These are phyloP conservation scores for Lasioglossum lativentre DNA, from an alignment of 2,888 invertebrate genomes.

Conservation along the genomic window DNA sequence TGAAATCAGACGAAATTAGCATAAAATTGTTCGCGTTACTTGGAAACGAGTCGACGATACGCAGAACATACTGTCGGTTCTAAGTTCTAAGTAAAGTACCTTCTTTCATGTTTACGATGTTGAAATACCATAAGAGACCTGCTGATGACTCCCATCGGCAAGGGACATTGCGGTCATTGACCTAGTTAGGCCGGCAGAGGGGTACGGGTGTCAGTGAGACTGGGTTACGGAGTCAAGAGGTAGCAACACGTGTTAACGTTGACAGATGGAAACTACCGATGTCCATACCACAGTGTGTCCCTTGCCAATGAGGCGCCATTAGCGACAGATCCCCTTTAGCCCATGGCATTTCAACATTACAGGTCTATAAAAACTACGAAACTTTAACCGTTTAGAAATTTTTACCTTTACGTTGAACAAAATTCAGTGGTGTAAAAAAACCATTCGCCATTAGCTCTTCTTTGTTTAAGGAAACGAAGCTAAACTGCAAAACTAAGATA, in stretches of 20 bases:
- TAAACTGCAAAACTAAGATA: not conserved
- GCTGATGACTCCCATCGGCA: not conserved
- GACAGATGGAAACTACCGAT: slow-evolving; percentile 8
- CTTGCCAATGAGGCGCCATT: not conserved
- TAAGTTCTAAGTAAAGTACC: not conserved
- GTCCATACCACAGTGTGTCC: not conserved
- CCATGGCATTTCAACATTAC: not conserved
- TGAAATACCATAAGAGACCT: slow-evolving; percentile 2
- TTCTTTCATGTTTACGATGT: not conserved
- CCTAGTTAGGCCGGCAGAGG: not conserved
- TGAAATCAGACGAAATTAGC: not conserved
- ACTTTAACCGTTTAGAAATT: not conserved
- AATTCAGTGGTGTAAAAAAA: not conserved
- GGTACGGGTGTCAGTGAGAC: slow-evolving; percentile 1
- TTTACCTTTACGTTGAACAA: not conserved
- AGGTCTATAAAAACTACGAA: not conserved
- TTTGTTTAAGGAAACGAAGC: not conserved
- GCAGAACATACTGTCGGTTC: not conserved
- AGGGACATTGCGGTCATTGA: slow-evolving; percentile 4
- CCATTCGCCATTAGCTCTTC: not conserved
- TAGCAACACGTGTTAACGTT: slow-evolving; percentile 14
- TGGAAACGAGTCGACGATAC: not conserved
- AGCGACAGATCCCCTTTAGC: not conserved
- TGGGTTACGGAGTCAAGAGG: slow-evolving; percentile 4
- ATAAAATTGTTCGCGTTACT: not conserved